Base-by-base conservation (phyloP, 1,140 invertebrate genomes). In the Drosophila mayri region DNA sequence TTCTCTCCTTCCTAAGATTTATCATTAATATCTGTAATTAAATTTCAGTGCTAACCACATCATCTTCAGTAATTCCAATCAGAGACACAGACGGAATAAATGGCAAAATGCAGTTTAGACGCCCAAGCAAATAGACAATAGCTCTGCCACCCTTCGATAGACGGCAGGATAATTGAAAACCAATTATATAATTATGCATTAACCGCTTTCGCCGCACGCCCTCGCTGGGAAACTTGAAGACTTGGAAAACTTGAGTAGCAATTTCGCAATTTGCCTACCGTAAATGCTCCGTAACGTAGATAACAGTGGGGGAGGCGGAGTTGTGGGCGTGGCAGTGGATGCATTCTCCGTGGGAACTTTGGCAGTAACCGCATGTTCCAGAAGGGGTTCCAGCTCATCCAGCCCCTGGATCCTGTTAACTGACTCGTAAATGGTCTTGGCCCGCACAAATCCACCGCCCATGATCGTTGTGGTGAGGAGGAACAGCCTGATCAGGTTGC, bases 401-500 rank as follows among this genome's bases (percentile, higher is more conserved):
- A 65, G 44, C 0, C 41, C 50, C 50, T 47, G 46, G 25, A 76
- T 58, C 37, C 46, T 54, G 59, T 77, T 77, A 35, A 77, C 43
- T 22, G 61, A 25, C 20, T 76, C 79, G 43, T 81, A 43, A 35
- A 63, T 47, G 30, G 72, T 62, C 47, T 81, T 64, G 37, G 61
- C 68, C 73, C 40, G 73, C 6, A 63, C 76, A 28, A 77, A 32
- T 41, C 66, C 81, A 25, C 63, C 60, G 63, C 64, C 72, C 52
- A 81, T 76, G 47, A 90, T 76, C 30, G 62, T 90, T 73, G 81
- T 76, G 60, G 67, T 90, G 68, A 90, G 58, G 43, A 85, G 40
- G 52, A 90, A 65, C 64, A 90, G 64, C 74, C 88, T 73, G 73
- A 90, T 75, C 77, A 81, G 72, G 30, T 79, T 75, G 71, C 68